phyloP scores from a whole-genome alignment of 92 coral and sea anemone species.

The Zoanthus sociatus region DNA sequence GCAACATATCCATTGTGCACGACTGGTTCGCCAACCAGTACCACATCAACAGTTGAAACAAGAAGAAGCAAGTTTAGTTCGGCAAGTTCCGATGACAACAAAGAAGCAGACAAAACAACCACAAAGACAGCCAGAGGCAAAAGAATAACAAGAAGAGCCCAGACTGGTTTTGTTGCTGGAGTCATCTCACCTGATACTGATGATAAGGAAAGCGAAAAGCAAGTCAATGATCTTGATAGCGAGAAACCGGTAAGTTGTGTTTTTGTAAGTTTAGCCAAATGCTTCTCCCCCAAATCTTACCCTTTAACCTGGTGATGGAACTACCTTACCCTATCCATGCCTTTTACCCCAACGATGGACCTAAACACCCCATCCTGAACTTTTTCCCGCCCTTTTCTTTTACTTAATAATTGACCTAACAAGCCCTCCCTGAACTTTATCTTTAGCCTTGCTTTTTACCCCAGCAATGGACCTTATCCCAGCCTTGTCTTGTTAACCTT shows the following conservation, averaged over 20 bases:
- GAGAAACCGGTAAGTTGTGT: conserved; percentile 48
- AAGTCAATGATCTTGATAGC: conserved; percentile 48
- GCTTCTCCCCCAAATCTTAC: too few species aligned
- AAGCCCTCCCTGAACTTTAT: too few species aligned
- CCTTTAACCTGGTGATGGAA: too few species aligned
- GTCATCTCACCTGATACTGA: conserved; percentile 64
- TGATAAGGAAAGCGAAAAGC: conserved; percentile 69
- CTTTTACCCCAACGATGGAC: too few species aligned
- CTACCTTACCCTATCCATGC: too few species aligned
- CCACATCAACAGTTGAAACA: conserved; percentile 51
- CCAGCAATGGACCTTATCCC: too few species aligned
- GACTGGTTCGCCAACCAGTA: conserved; percentile 79
- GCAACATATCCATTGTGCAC: conserved; percentile 73
- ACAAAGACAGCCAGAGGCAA: conserved; percentile 58
- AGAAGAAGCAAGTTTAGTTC: conserved; percentile 23
- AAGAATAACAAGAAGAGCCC: conserved; percentile 74
- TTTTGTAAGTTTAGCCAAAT: background rate
- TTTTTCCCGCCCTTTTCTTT: too few species aligned
- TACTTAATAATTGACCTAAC: too few species aligned
- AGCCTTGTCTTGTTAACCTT: too few species aligned
- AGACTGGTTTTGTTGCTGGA: conserved; percentile 61
- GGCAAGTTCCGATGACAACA: conserved; percentile 43
- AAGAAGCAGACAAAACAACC: conserved; percentile 46
- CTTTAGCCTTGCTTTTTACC: too few species aligned
- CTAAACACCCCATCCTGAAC: too few species aligned